Evolutionary conservation across 1,140 invertebrate species (phyloP).

Genomic region (Drosophila yakuba): DNA sequence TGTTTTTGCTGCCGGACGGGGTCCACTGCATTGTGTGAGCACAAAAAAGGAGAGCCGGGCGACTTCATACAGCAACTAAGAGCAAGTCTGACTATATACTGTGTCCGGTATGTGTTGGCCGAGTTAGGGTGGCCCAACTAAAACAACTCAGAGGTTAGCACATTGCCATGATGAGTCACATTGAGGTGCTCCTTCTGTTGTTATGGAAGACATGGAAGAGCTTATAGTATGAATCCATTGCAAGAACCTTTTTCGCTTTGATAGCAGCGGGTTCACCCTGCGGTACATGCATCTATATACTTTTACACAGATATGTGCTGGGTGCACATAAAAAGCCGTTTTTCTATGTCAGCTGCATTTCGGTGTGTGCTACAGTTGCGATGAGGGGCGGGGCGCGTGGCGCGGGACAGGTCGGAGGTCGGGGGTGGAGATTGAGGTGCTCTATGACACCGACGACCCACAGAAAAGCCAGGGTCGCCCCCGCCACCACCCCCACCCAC

Average conservation of each 20-base stretch:
- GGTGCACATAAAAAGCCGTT: slow-evolving; percentile 60
- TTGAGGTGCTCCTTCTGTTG: too few species aligned
- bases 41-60: slow-evolving; percentile 9
- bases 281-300: background rate
- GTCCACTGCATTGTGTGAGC: slow-evolving; percentile 60
- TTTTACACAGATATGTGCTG: slow-evolving; percentile 11
- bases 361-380: slow-evolving; percentile 61
- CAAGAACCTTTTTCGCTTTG: too few species aligned
- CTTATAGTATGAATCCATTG: too few species aligned
- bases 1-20: slow-evolving; percentile 42
- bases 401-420: slow-evolving; percentile 3
- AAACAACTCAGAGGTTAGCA: too few species aligned
- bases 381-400: slow-evolving; percentile 1
- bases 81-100: slow-evolving; percentile 22
- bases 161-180: too few species aligned
- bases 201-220: too few species aligned
- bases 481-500: slow-evolving; percentile 16
- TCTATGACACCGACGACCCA: slow-evolving; percentile 28
- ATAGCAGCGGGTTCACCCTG: too few species aligned
- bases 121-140: slow-evolving; percentile 11
- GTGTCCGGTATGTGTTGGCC: slow-evolving; percentile 14
- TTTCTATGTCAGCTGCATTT: slow-evolving; percentile 81
- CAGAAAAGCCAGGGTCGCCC: slow-evolving; percentile 1
- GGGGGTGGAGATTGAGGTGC: slow-evolving; percentile 26
- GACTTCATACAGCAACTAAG: slow-evolving; percentile 49